These are phyloP conservation scores for Myrmophylax atrothorax DNA, from an alignment of 2,113 vertebrate species.

Conservation along the genomic window DNA sequence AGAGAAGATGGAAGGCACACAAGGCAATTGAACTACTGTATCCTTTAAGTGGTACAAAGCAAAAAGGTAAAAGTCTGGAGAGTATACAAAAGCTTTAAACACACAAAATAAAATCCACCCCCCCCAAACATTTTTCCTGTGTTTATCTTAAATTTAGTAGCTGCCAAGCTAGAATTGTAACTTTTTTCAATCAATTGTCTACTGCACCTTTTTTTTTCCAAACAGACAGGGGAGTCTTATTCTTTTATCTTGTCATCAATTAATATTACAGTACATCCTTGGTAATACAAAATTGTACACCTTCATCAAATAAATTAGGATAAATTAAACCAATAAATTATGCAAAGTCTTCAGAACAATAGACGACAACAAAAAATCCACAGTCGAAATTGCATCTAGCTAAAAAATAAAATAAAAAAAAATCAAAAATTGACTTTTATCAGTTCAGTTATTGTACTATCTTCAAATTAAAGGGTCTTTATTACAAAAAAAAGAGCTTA, in stretches of 20 bases:
- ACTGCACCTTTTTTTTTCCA: conserved; percentile 86
- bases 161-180: conserved; percentile 86
- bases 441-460: conserved; percentile 85
- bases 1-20: conserved; percentile 97
- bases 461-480: conserved; percentile 89
- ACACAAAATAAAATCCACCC: conserved; percentile 84
- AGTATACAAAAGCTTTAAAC: conserved; percentile 90
- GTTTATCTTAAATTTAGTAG: conserved; percentile 85
- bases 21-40: conserved; percentile 95
- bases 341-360: conserved; percentile 96
- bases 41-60: conserved; percentile 91
- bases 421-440: conserved; percentile 84
- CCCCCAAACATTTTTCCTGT: conserved; percentile 69
- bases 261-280: conserved; percentile 96
- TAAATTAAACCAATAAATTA: conserved; percentile 99
- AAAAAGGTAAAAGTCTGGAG: conserved; percentile 89
- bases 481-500: conserved; percentile 92
- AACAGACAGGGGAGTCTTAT: conserved; percentile 82
- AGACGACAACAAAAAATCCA: conserved; percentile 90
- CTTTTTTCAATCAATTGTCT: conserved; percentile 85
- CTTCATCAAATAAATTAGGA: conserved; percentile 99
- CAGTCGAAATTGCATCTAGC: conserved; percentile 88
- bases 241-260: conserved; percentile 85
- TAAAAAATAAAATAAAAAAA: conserved; percentile 83
- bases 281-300: conserved; percentile 93